Base-by-base conservation (phyloP, 2,888 invertebrate genomes). In the Galeruca laticollis region DNA sequence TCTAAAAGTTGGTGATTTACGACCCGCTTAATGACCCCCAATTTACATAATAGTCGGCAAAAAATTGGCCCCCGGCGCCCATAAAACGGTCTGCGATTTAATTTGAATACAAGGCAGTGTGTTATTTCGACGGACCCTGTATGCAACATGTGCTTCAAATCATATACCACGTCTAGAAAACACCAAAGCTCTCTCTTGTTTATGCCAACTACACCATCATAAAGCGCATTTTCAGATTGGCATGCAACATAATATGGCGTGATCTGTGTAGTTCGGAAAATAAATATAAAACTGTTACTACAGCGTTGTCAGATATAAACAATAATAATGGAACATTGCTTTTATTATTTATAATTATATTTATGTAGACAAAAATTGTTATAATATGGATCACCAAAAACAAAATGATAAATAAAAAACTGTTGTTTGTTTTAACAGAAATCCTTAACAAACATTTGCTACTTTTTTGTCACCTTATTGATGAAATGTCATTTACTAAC, bases 71-170 rank as follows among this genome's bases (percentile, higher is more conserved):
- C 70, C 70, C 74, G 76, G 76, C 74, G 73, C 65, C 76, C 66
- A 65, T 67, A 65, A 66, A 73, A 73, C 70, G 73, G 74, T 68
- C 74, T 76, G 76, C 78, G 79, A 80, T 80, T 80, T 80, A 75
- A 80, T 81, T 79, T 81, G 81, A 81, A 80, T 80, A 79, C 77
- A 80, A 80, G 78, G 79, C 76, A 77, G 78, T 81, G 79, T 78
- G 77, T 76, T 71, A 74, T 72, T 62, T 63, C 72, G 72, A 71
- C 71, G 70, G 72, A 72, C 76, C 52, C 57, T 63, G 59, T 67
- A 52, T 60, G 78, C 78, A 81, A 81, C 81, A 81, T 81, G 80
- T 81, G 81, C 81, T 80, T 80, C 81, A 79, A 81, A 81, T 81
- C 81, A 81, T 81, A 81, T 77, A 79, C 76, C 80, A 79, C 80